A percentile compares a stretch with the other conserved stretches of the same genome.
Evolutionary conservation across 1,140 invertebrate species (phyloP).

Genomic region (Drosophila virilis): DNA sequence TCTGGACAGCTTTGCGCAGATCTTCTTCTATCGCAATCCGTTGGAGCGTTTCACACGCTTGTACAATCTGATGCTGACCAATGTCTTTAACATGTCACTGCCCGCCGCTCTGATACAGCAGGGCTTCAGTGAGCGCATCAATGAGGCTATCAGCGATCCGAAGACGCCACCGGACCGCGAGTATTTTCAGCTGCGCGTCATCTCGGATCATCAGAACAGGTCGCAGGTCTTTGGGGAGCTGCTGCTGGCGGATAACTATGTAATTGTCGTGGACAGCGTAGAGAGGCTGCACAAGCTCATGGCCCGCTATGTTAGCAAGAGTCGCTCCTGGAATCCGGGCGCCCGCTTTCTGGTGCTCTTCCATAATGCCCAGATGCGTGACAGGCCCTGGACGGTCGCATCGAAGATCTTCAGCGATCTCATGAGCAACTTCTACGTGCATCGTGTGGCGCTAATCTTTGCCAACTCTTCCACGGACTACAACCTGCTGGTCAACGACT

Average conservation of each 20-base stretch:
- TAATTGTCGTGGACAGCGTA: constrained; percentile 65
- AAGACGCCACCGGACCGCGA: constrained; percentile 3
- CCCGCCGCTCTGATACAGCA: constrained; percentile 72
- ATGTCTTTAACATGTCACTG: constrained; percentile 64
- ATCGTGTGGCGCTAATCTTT: constrained; percentile 73
- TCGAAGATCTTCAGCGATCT: constrained; percentile 59
- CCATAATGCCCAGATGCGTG: constrained; percentile 46
- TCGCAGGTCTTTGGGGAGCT: constrained; percentile 36
- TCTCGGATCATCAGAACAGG: constrained; percentile 39
- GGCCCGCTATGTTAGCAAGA: constrained; percentile 43
- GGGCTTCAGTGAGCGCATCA: constrained; percentile 58
- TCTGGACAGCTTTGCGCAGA: constrained; percentile 65
- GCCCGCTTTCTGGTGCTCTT: constrained; percentile 74
- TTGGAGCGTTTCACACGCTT: constrained; percentile 61
- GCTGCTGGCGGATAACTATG: constrained; percentile 68
- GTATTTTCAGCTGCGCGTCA: constrained; percentile 65
- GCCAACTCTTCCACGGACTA: constrained; percentile 58
- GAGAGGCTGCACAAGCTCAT: constrained; percentile 49
- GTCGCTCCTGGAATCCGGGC: constrained; percentile 78
- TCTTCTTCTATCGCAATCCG: constrained; percentile 63
- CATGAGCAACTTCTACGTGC: constrained; percentile 65
- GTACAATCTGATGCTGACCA: constrained; percentile 66
- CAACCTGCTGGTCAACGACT: constrained; percentile 71
- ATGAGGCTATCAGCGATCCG: constrained; percentile 55
- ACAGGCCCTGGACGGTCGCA: constrained; percentile 47